Evolutionary conservation across 2,113 vertebrate species (phyloP).

Genomic region (Epinephelus moara): DNA sequence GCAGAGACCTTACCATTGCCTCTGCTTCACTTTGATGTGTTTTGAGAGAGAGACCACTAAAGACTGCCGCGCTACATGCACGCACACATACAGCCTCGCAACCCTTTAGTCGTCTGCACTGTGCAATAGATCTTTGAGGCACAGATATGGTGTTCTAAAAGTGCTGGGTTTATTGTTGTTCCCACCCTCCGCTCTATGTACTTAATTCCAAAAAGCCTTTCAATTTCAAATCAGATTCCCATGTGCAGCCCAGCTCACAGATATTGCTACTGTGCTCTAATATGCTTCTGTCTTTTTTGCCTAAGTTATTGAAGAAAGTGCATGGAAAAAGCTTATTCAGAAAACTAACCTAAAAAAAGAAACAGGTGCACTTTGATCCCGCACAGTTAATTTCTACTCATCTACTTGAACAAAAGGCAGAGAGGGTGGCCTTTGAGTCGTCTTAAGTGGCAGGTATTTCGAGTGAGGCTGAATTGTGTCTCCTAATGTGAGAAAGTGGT

Average conservation of each 20-base stretch:
- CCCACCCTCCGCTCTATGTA: slow-evolving; percentile 6
- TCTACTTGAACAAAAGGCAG: neutral
- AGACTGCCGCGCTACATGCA: slow-evolving; percentile 58
- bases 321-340: neutral
- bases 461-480: neutral
- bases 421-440: neutral
- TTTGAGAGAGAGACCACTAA: slow-evolving; percentile 62
- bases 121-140: slow-evolving; percentile 53
- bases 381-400: neutral
- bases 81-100: slow-evolving; percentile 47
- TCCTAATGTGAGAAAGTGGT: neutral
- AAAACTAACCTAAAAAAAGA: neutral
- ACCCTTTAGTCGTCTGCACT: slow-evolving; percentile 53
- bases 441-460: neutral
- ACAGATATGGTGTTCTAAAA: slow-evolving; percentile 50
- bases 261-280: slow-evolving; percentile 13
- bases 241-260: slow-evolving; percentile 26
- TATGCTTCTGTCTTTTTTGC: neutral
- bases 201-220: slow-evolving; percentile 39
- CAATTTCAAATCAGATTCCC: slow-evolving; percentile 47
- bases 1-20: slow-evolving; percentile 78
- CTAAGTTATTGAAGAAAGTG: neutral
- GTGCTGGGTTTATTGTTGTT: slow-evolving; percentile 34
- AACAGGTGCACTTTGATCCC: neutral
- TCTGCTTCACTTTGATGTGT: slow-evolving; percentile 82